Percentiles rank a stretch among this genome's conserved stretches.
Conservation (phyloP, 2,113 vertebrate genomes). For the Macquaria ambigua region DNA sequence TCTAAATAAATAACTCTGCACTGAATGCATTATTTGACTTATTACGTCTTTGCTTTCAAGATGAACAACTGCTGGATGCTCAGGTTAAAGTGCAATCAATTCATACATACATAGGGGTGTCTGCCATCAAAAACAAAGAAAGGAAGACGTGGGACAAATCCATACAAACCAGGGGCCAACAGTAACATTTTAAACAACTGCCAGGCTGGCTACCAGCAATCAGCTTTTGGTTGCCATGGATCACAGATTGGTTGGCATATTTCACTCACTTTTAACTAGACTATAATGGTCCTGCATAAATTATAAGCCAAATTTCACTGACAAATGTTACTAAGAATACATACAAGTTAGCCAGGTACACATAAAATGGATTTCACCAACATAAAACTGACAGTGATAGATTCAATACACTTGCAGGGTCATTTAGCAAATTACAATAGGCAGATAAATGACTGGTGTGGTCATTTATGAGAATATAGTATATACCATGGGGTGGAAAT, state of each 20-base stretch:
- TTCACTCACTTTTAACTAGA: background rate
- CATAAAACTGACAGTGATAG: background rate
- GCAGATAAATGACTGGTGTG: background rate
- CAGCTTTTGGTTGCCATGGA: background rate
- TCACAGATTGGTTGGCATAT: background rate
- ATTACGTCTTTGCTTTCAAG: background rate
- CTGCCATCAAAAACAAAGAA: background rate
- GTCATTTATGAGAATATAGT: background rate
- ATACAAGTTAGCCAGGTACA: background rate
- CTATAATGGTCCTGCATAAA: background rate
- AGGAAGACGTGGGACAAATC: conserved; percentile 19
- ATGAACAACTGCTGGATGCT: background rate
- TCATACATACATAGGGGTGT: background rate
- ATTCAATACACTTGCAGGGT: conserved; percentile 1
- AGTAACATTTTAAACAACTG: background rate
- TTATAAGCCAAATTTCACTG: background rate
- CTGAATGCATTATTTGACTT: too few relatives aligned
- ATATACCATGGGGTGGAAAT: background rate
- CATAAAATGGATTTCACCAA: background rate
- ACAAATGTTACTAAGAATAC: background rate
- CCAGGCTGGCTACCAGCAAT: background rate
- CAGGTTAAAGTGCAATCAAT: background rate
- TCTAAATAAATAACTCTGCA: background rate
- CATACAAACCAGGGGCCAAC: background rate
- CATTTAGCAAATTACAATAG: background rate